A percentile compares a stretch with the other conserved stretches of the same genome.
phyloP scores from a whole-genome alignment of 2,113 vertebrate species.

The Menura novaehollandiae region DNA sequence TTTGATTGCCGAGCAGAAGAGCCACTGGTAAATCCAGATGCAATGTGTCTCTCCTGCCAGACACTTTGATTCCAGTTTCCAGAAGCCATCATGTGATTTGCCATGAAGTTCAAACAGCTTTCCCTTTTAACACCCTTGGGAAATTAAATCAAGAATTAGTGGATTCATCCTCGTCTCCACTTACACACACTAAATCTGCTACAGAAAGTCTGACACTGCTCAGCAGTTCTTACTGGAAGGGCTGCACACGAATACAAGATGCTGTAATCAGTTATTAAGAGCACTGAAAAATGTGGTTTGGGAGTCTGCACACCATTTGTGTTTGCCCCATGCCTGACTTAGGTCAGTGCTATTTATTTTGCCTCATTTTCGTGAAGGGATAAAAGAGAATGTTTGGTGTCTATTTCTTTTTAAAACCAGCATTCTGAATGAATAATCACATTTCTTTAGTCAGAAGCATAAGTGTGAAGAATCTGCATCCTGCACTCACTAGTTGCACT shows the following conservation, averaged over 20 bases:
- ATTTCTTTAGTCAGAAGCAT: background rate
- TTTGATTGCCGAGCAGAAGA: background rate
- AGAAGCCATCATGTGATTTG: background rate
- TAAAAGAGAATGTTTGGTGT: background rate
- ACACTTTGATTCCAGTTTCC: background rate
- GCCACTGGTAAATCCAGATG: background rate
- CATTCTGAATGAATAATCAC: background rate
- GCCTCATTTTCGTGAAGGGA: background rate
- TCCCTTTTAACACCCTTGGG: background rate
- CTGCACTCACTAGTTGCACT: background rate
- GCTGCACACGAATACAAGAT: background rate
- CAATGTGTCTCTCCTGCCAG: background rate
- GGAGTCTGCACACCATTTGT: background rate
- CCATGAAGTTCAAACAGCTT: background rate
- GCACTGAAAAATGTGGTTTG: background rate
- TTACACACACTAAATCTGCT: slow-evolving; percentile 21
- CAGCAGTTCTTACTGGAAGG: slow-evolving; percentile 10
- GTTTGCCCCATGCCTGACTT: background rate
- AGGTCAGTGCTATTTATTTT: background rate
- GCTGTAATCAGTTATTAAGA: background rate
- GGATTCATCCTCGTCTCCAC: slow-evolving; percentile 7
- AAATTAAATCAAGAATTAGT: slow-evolving; percentile 28
- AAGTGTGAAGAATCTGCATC: background rate
- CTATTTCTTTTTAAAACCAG: background rate
- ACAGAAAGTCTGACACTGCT: background rate